Evolutionary conservation across 2,888 invertebrate genomes (phyloP).

Genomic region (Parnassius glacialis): DNA sequence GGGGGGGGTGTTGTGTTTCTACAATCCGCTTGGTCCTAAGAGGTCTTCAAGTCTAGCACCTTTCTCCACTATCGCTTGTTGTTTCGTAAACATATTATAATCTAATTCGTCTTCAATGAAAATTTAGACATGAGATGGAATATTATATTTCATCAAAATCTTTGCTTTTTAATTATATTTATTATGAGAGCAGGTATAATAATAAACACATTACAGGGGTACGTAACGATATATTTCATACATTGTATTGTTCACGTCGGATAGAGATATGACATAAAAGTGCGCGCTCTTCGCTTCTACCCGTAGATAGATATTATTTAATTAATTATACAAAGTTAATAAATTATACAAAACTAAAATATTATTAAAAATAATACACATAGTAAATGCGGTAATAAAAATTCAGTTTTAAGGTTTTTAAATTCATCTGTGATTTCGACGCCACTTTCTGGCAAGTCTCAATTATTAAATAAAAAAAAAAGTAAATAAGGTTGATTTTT

Average conservation of each 20-base stretch:
- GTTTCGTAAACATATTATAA: too few species aligned
- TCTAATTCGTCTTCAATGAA: too few species aligned
- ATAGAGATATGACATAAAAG: constrained; percentile 58
- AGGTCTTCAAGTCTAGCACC: too few species aligned
- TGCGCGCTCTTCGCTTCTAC: constrained; percentile 55
- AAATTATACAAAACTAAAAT: constrained; percentile 26
- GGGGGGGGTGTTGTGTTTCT: too few species aligned
- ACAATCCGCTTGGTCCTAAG: too few species aligned
- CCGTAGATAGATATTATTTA: constrained; percentile 33
- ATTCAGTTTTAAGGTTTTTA: constrained; percentile 37
- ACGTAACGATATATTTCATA: constrained; percentile 62
- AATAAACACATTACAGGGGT: constrained; percentile 36
- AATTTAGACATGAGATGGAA: too few species aligned
- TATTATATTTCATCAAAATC: too few species aligned
- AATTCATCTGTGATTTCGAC: constrained; percentile 54
- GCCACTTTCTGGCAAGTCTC: constrained; percentile 33
- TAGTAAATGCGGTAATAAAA: constrained; percentile 52
- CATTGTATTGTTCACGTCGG: constrained; percentile 52
- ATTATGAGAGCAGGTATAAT: neutral
- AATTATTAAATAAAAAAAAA: constrained; percentile 3
- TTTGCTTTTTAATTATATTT: too few species aligned
- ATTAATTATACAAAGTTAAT: constrained; percentile 36
- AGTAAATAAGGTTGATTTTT: constrained; percentile 1
- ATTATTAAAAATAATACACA: constrained; percentile 41
- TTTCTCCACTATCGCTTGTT: too few species aligned